Conservation (phyloP, 2,113 vertebrate species). For the Gopherus evgoodei region DNA sequence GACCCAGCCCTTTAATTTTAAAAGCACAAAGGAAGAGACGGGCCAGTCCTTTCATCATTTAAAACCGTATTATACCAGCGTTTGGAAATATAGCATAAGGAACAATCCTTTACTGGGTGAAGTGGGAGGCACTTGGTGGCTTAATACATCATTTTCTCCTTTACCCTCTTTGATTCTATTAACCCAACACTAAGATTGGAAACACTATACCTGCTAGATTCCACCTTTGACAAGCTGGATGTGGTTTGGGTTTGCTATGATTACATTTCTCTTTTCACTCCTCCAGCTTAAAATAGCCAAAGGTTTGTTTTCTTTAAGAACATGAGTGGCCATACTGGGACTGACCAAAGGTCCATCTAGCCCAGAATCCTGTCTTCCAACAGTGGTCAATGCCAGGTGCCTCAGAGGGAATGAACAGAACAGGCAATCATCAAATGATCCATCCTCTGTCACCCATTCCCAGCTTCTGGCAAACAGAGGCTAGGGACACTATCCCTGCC, state of each 20-base stretch:
- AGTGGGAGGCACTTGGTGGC: background rate
- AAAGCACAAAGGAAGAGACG: background rate
- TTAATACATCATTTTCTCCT: background rate
- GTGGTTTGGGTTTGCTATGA: background rate
- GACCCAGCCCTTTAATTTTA: background rate
- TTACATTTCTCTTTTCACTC: background rate
- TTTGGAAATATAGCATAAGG: background rate
- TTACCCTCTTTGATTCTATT: background rate
- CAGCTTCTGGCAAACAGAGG: no score
- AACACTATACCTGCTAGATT: constrained; percentile 13
- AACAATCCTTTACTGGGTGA: accelerated
- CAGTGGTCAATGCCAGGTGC: no score
- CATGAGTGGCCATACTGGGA: no score
- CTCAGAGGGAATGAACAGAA: no score
- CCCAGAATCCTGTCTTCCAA: no score
- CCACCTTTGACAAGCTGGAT: background rate
- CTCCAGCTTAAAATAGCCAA: background rate
- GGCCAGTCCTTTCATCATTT: background rate
- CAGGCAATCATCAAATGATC: no score
- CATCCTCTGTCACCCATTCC: no score
- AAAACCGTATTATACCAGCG: background rate
- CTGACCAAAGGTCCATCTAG: no score
- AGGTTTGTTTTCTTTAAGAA: background rate
- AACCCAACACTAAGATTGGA: constrained; percentile 3
- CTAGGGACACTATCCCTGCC: no score